Conservation (phyloP, 2,113 vertebrate species). For the Corapipo altera region DNA sequence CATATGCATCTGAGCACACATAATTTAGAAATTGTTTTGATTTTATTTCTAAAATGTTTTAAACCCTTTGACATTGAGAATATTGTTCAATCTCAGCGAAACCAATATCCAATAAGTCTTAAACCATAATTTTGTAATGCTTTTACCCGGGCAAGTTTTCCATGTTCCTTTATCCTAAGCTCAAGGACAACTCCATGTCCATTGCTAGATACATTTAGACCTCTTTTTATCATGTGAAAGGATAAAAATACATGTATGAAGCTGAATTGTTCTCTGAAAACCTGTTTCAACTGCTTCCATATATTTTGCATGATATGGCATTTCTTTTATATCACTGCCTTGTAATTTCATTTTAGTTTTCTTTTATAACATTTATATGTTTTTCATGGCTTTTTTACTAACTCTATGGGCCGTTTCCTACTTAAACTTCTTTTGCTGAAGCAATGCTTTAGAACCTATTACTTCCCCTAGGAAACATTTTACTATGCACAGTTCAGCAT, state of each 20-base stretch:
- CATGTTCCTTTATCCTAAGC: not conserved
- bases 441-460: not conserved
- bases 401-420: slow-evolving; percentile 6
- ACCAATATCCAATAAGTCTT: not conserved
- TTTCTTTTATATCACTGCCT: slow-evolving; percentile 4
- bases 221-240: not conserved
- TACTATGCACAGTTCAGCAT: not conserved
- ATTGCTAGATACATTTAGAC: not conserved
- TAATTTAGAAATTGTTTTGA: not conserved
- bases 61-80: not conserved
- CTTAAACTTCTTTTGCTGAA: slow-evolving; percentile 20
- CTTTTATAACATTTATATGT: not conserved
- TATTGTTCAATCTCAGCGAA: not conserved
- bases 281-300: not conserved
- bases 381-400: slow-evolving; percentile 5
- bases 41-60: not conserved
- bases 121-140: not conserved
- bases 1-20: accelerated
- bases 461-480: not conserved
- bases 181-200: not conserved
- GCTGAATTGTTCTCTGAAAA: not conserved
- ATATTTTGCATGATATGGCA: not conserved
- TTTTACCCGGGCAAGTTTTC: not conserved
- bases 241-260: not conserved
- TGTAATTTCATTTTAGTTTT: slow-evolving; percentile 21